These are phyloP conservation scores for Drosophila asahinai DNA, from an alignment of 1,140 invertebrate genomes.

Conservation along the genomic window DNA sequence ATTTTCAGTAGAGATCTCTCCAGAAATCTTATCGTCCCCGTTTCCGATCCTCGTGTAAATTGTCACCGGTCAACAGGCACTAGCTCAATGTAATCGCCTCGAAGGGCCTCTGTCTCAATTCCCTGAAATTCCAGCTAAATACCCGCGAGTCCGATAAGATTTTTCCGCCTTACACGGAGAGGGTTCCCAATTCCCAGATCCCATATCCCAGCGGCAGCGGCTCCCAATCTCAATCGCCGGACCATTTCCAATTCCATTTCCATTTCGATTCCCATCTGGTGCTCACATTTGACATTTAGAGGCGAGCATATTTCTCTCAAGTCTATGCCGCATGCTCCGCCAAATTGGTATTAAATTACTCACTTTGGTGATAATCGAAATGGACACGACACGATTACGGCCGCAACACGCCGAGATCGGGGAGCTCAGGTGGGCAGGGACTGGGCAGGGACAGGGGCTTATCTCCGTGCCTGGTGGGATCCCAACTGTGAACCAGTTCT, in stretches of 20 bases:
- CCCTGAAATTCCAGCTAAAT: constrained; percentile 79
- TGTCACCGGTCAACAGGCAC: constrained; percentile 66
- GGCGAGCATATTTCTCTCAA: constrained; percentile 79
- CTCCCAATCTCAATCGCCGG: constrained; percentile 41
- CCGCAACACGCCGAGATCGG: constrained; percentile 46
- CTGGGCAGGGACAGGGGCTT: not conserved
- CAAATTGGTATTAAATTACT: constrained; percentile 84
- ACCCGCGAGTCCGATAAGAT: constrained; percentile 72
- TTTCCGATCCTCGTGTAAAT: constrained; percentile 52
- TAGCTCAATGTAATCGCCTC: constrained; percentile 63
- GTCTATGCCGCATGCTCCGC: constrained; percentile 69
- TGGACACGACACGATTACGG: constrained; percentile 82
- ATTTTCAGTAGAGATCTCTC: constrained; percentile 4
- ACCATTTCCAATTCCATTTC: constrained; percentile 54
- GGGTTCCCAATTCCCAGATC: constrained; percentile 6
- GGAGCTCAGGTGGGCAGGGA: constrained; percentile 10
- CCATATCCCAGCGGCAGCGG: constrained; percentile 27
- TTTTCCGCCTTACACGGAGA: constrained; percentile 53
- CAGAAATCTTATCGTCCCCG: constrained; percentile 1
- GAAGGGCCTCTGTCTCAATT: constrained; percentile 10
- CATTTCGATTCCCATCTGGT: constrained; percentile 63
- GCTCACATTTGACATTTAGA: constrained; percentile 82
- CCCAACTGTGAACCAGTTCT: constrained; percentile 71
- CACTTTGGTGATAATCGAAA: constrained; percentile 84
- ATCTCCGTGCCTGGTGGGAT: constrained; percentile 7